Conservation (phyloP, 2,888 invertebrate genomes). For the Notodonta dromedarius region DNA sequence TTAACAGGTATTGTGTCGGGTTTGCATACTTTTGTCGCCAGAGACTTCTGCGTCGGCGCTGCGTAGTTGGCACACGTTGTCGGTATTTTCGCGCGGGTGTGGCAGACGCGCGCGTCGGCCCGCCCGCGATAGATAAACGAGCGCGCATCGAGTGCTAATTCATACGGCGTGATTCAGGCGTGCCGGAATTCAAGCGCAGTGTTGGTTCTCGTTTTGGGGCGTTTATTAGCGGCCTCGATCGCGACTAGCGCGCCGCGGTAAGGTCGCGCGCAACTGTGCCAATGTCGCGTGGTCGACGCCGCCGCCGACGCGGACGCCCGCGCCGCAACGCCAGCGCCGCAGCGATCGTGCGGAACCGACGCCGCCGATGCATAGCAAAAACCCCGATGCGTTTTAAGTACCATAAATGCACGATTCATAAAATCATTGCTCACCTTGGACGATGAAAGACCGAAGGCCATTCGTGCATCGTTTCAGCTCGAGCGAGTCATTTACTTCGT, state of each 20-base stretch:
- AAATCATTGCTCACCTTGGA: constrained; percentile 30
- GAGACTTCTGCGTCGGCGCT: constrained; percentile 29
- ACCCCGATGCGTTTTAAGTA: constrained; percentile 21
- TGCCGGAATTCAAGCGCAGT: constrained; percentile 72
- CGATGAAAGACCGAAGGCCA: constrained; percentile 19
- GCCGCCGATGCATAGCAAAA: constrained; percentile 38
- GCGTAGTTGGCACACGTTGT: constrained; percentile 65
- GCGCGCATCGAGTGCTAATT: constrained; percentile 62
- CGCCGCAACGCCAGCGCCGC: constrained; percentile 43
- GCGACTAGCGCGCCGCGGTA: constrained; percentile 60
- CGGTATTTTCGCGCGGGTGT: constrained; percentile 60
- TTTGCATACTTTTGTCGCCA: constrained; percentile 43
- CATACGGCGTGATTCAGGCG: constrained; percentile 72
- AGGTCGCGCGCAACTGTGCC: constrained; percentile 82
- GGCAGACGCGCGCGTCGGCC: constrained; percentile 35
- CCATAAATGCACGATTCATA: constrained; percentile 14
- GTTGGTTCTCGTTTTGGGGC: constrained; percentile 74
- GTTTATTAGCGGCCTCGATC: constrained; percentile 77
- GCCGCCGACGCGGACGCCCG: constrained; percentile 53
- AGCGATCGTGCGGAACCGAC: constrained; percentile 74
- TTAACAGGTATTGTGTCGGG: constrained; percentile 33
- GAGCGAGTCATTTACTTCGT: constrained; percentile 19
- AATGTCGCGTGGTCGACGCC: constrained; percentile 71
- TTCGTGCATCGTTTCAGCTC: constrained; percentile 19
- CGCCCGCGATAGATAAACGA: constrained; percentile 48